phyloP scores from a whole-genome alignment of 2,888 invertebrate species.

The Aporophyla lueneburgensis region DNA sequence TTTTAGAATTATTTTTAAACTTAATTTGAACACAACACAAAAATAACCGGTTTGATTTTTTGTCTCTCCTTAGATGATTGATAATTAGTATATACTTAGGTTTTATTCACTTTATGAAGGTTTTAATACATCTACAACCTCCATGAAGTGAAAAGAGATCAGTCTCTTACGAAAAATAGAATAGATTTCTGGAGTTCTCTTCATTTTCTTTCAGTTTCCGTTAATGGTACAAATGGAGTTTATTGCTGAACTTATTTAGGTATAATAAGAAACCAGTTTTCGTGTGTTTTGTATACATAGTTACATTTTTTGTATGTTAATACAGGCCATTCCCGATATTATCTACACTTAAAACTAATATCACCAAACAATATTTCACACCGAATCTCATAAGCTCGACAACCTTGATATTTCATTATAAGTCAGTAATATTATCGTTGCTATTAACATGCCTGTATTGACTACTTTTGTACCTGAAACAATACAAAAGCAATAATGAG shows the following conservation, averaged over 20 bases:
- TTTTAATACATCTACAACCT: background rate
- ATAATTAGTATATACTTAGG: constrained; percentile 2
- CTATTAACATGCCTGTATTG: constrained; percentile 71
- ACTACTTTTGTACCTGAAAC: constrained; percentile 82
- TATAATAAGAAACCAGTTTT: constrained; percentile 39
- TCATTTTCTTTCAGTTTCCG: constrained; percentile 5
- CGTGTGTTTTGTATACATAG: constrained; percentile 55
- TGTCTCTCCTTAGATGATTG: constrained; percentile 27
- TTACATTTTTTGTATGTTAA: constrained; percentile 62
- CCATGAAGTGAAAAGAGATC: constrained; percentile 30
- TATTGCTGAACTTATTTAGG: constrained; percentile 20
- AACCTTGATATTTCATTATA: constrained; percentile 79
- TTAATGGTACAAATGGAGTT: constrained; percentile 1
- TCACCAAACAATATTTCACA: constrained; percentile 81
- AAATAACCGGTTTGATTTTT: constrained; percentile 5
- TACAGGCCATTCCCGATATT: constrained; percentile 73
- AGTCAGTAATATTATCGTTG: constrained; percentile 76
- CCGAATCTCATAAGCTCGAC: constrained; percentile 87
- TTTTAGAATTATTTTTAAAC: constrained; percentile 10
- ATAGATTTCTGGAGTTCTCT: background rate
- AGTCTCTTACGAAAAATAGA: constrained; percentile 42
- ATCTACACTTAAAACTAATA: constrained; percentile 86
- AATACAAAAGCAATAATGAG: constrained; percentile 53
- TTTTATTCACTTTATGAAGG: constrained; percentile 2
- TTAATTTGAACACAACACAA: constrained; percentile 4